Evolutionary conservation across 30 jellyfish, hydroid and myxozoan species (phyloP), one percentile per base, ranked within the genome.

Genomic region (Aurelia sp.): DNA sequence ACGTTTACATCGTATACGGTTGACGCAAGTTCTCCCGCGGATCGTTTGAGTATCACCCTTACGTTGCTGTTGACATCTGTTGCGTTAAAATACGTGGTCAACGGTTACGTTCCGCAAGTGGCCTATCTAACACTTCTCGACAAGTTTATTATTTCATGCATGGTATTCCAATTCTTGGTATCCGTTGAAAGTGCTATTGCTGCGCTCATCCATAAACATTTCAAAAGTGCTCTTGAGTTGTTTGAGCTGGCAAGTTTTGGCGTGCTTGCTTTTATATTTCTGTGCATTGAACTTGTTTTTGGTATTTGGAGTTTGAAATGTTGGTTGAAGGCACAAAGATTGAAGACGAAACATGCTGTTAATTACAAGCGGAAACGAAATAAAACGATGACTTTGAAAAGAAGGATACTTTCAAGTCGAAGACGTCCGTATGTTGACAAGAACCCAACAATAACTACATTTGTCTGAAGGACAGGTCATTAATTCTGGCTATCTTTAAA

Each of bases 61-160:
- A 74, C 86, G 13, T 58, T 74, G 31, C 72, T 74, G 41, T 35
- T 74, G 20, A 74, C 86, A 7, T 51, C 86, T 11, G 86, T 74
- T 11, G 86, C 75, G 16, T 18, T 74, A 70, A 74, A 74, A 38
- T 74, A 51, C 58, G 73, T 74, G 11, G 58, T 20, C 13, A 74
- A 74, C 38, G 27, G 58, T 4, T 74, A 47, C 20, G 86, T 74
- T 21, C 86, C 86, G 22, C 72, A 58, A 51, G 74, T 74, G 74
- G 50, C 75, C 17, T 74, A 74, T 41, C 58, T 74, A 41, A 74
- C 73, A 24, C 73, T 53, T 20, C 73, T 74, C 10, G 86, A 74
- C 73, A 58, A 53, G 57, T 58, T 16, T 50, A 52, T 74, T 5
- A 53, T 74, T 53, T 44, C 24, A n/a, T 21, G 86, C 73, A 74